Evolutionary conservation across 2,113 vertebrate species (phyloP), one percentile per base, ranked within the genome.

Genomic region (Hemibagrus wyckioides): DNA sequence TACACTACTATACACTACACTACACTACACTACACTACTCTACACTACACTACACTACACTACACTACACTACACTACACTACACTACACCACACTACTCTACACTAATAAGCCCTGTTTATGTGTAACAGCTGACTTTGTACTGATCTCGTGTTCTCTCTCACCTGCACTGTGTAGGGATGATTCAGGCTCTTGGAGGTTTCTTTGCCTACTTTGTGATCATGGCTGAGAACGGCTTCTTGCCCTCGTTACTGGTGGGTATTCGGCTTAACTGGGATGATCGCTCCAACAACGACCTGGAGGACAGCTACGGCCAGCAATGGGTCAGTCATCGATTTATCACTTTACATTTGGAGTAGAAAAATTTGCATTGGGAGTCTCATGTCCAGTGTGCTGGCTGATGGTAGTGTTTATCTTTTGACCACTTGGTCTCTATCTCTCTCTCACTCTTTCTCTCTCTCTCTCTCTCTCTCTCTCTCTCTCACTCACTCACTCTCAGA

Each of bases 231-330:
- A 96, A 97, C 0, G 96, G 96, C 61, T 96, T 96, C 77, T 94
- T 96, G 90, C 95, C 95, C 2, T 90, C 92, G 28, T 10, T 91
- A n/a, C 92, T 96, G 56, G 94, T 97, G 84, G 96, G 96, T 44
- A 96, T 96, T 87, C 92, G 96, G 28, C 94, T 96, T 7, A 94
- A 95, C 86, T 96, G 96, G 96, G 96, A 96, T 0, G 96, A 96
- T 21, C 92, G 96, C 25, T 91, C 90, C 56, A 88, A 86, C 89
- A 96, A 97, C 10, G 96, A 97, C 89, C 91, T 97, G 91, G 96
- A 96, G 88, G 97, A 97, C 94, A 97, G 96, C 81, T 97, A 97
- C 0, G 97, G 97, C 17, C 97, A 97, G 92, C 97, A 97, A 92
- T 97, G 97, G 97, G 97, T 97, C 63, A 92, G 94, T 87, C n/a